Evolutionary conservation across 1,140 invertebrate species (phyloP), one percentile per base, ranked within the genome.

Genomic region (Calosoma granatense): DNA sequence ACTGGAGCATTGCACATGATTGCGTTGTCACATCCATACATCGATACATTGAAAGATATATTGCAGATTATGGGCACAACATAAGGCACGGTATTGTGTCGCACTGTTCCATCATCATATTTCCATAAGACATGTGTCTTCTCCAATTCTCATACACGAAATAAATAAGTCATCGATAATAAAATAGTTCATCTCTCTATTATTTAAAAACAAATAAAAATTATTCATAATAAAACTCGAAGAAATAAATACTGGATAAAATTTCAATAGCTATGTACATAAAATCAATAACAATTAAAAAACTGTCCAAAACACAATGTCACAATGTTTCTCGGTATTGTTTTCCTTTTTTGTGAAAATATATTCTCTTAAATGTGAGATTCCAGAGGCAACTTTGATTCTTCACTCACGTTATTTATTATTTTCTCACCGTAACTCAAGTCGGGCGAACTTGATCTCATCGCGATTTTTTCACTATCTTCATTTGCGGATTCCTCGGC

Each of bases 371-470:
- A 80, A 15, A 81, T 77, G 61, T 80, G 78, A 69, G 78, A 80
- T 66, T 81, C 78, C 12, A 81, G 68, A 22, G 78, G 78, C 62
- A 79, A 72, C 65, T 78, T 79, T 22, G 51, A 11, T 9, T 20
- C 51, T 12, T 53, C 51, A 20, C 11, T 53, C 3, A 53, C 51
- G 22, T 22, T 20, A 20, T 53, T 17, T 12, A 53, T 22, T 71
- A 74, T 12, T 69, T 68, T 22, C 73, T 58, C 60, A 68, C 73
- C 14, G 74, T 68, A 72, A 63, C 78, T 81, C 2, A 84, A 66
- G 67, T 84, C 81, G 4, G 82, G 82, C 2, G 81, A 83, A 59
- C 80, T 82, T 0, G 81, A 83, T 56, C 81, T 65, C 2, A 81
- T 61, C 47, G 78, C 74, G 53, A 74, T 76, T 60, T 75, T 72